These are phyloP conservation scores for Acanthosepion esculentum DNA, from an alignment of 2,888 invertebrate genomes.

Conservation along the genomic window DNA sequence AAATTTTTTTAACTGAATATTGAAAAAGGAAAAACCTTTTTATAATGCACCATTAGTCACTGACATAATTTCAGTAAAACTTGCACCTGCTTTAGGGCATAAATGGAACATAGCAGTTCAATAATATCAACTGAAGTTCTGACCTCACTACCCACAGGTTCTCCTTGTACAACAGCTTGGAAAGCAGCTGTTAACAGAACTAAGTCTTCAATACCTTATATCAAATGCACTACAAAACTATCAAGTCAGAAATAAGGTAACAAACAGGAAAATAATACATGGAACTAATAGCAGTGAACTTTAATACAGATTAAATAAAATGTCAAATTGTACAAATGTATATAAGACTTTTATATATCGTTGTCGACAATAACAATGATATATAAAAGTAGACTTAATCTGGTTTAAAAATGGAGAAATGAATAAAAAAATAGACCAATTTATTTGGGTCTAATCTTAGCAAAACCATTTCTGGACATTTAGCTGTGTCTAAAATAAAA, in stretches of 20 bases:
- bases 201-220: neutral
- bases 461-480: too few relatives aligned
- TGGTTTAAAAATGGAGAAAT: neutral
- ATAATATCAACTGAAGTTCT: neutral
- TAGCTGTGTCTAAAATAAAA: too few relatives aligned
- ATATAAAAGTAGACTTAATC: neutral
- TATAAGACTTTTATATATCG: too few relatives aligned
- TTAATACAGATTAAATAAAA: neutral
- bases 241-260: neutral
- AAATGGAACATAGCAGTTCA: neutral
- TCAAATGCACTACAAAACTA: neutral
- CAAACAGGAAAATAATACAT: neutral
- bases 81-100: neutral
- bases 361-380: too few relatives aligned
- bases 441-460: too few relatives aligned
- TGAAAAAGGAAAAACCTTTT: neutral
- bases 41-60: neutral
- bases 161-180: neutral
- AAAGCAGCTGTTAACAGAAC: neutral
- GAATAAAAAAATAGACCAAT: neutral
- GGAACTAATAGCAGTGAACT: neutral
- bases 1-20: neutral
- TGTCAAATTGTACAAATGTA: neutral
- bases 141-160: neutral
- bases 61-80: neutral